Evolutionary conservation across 2,797 vertebrate species (phyloP).

Genomic region (Ctenosaura bakeri): DNA sequence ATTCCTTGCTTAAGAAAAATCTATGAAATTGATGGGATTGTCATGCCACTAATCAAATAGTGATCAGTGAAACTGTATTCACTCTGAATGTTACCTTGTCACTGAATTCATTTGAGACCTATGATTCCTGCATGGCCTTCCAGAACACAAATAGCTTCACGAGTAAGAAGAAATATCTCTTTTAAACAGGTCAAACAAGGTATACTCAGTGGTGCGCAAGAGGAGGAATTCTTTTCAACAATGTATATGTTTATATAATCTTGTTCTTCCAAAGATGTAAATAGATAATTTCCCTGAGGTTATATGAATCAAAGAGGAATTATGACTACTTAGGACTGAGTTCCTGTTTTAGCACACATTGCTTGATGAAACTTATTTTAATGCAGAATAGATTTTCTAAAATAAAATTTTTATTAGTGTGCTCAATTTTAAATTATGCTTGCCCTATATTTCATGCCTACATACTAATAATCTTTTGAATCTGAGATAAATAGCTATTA

Average conservation of each 20-base stretch:
- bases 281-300: background rate
- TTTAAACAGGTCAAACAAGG: no score
- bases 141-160: no score
- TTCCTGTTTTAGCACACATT: background rate
- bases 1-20: no score
- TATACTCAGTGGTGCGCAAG: background rate
- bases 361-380: background rate
- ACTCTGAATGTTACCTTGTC: no score
- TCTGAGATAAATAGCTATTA: background rate
- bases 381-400: background rate
- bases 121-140: no score
- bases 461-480: conserved; percentile 1
- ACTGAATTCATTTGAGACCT: no score
- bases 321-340: background rate
- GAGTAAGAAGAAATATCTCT: no score
- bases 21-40: no score
- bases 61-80: no score
- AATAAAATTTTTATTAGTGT: background rate
- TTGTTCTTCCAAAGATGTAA: background rate
- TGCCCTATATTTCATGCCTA: background rate
- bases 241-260: background rate
- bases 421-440: background rate
- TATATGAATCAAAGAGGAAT: background rate
- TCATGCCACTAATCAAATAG: no score
- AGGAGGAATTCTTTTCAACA: background rate